A percentile compares a stretch with the other conserved stretches of the same genome.
Evolutionary conservation across 2,888 invertebrate genomes (phyloP).

Genomic region (Agriopis leucophaearia): DNA sequence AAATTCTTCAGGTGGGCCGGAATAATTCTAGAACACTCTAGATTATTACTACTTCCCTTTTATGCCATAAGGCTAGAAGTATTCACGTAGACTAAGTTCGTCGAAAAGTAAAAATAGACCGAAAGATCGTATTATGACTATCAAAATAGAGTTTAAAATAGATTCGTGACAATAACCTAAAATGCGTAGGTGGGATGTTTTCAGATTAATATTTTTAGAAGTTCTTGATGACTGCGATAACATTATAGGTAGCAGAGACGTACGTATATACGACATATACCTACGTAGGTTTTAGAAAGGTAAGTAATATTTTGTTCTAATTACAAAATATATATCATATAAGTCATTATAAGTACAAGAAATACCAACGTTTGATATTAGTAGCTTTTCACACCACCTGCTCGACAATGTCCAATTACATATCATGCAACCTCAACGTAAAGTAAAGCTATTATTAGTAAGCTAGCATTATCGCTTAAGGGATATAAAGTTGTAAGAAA

Average conservation of each 20-base stretch:
- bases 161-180: conserved; percentile 47
- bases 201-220: conserved; percentile 20
- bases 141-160: conserved; percentile 49
- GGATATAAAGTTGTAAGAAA: too few species aligned
- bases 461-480: too few species aligned
- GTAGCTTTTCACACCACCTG: too few species aligned
- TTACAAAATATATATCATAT: too few species aligned
- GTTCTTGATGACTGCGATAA: not conserved
- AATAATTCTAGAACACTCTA: conserved; percentile 58
- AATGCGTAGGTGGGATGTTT: conserved; percentile 32
- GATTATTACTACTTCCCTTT: conserved; percentile 7
- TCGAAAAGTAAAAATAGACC: conserved; percentile 19
- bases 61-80: not conserved
- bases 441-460: too few species aligned
- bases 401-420: too few species aligned
- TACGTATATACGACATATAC: not conserved
- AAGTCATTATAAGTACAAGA: too few species aligned
- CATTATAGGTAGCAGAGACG: too few species aligned
- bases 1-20: conserved; percentile 52
- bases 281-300: not conserved
- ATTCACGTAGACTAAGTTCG: not conserved
- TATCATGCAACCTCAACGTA: too few species aligned
- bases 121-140: conserved; percentile 12
- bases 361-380: too few species aligned
- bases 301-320: not conserved